Percentiles rank a stretch among this genome's conserved stretches.
These are phyloP conservation scores for Rattus norvegicus DNA, from an alignment of 2,113 vertebrate genomes.

Conservation along the genomic window DNA sequence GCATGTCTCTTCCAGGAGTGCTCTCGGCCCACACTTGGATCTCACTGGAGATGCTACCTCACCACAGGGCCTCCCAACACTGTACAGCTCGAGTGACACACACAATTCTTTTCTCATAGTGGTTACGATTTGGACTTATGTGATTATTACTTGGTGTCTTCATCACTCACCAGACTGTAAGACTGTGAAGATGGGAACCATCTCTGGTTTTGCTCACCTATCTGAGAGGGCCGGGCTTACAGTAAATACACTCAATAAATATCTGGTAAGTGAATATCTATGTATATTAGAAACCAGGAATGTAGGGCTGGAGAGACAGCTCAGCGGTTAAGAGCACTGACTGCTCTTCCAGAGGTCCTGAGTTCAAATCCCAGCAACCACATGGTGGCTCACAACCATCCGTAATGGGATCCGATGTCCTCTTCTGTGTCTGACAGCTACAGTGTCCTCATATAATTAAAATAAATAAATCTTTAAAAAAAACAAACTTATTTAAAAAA, in stretches of 20 bases:
- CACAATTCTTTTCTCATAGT: background rate
- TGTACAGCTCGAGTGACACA: background rate
- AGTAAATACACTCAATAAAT: background rate
- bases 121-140: background rate
- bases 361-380: too few species aligned
- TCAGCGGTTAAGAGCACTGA: too few species aligned
- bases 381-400: too few species aligned
- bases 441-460: too few species aligned
- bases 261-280: background rate
- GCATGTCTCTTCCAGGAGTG: background rate
- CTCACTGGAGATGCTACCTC: background rate
- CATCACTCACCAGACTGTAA: background rate
- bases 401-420: too few species aligned
- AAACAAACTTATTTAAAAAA: too few species aligned
- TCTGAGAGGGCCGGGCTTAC: background rate
- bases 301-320: background rate
- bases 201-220: slow-evolving; percentile 1
- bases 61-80: background rate
- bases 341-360: too few species aligned
- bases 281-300: background rate
- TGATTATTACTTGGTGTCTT: background rate
- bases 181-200: background rate
- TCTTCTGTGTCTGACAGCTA: too few species aligned
- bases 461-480: too few species aligned
- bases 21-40: background rate